Base-by-base conservation (phyloP, 2,113 vertebrate species). In the Mionectes macconnelli region DNA sequence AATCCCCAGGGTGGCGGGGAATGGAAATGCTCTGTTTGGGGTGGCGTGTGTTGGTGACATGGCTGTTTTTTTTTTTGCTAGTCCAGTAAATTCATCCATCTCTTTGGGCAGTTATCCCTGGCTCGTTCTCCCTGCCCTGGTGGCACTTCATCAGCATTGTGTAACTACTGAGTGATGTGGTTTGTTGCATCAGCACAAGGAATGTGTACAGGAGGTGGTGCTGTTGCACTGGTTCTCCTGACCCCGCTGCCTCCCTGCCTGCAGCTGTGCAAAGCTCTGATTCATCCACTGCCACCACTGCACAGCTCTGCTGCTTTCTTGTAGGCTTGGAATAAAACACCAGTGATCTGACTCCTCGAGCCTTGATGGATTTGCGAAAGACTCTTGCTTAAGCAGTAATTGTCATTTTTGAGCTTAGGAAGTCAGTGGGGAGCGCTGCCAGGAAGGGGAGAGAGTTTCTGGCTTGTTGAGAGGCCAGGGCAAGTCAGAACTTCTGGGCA, bases 401-500 rank as follows among this genome's bases (percentile, higher is more conserved):
- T 89, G 76, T 88, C 66, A 28, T 75, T 73, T 72, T 47, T 78
- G 93, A 92, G 88, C 57, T 92, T 89, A 84, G 83, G 84, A 92
- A 87, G 76, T 68, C 74, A 40, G 31, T 63, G 67, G 67, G 55
- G 39, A 93, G 68, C 64, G 9, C 59, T 89, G 68, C 55, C 73
- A 93, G 79, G 52, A 94, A 84, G 73, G 83, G 73, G 83, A 88
- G 85, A 85, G 70, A 75, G 53, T 89, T 93, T 79, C 62, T 89
- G 83, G n/a, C 45, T 50, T 84, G n/a, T 17, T 62, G 57, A 79
- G 73, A 93, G 72, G 69, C 84, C 33, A 45, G 77, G 83, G 77
- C 88, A 97, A 90, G 83, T 93, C 86, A 92, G 86, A 93, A 95
- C 60, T 89, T 79, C 37, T 69, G 94, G 73, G 44, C 88, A 95